These are phyloP conservation scores for Cromileptes altivelis DNA, from an alignment of 2,113 vertebrate genomes.

Conservation along the genomic window DNA sequence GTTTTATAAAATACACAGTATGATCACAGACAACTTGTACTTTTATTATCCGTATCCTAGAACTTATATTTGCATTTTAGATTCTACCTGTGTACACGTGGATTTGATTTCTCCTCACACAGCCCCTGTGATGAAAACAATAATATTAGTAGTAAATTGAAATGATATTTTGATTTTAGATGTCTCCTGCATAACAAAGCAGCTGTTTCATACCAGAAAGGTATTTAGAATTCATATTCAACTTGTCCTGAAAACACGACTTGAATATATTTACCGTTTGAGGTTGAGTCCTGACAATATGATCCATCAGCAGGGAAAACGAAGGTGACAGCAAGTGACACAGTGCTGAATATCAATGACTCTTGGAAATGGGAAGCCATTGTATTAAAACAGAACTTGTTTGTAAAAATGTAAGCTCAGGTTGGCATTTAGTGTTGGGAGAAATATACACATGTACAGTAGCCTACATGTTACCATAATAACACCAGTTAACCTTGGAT, in stretches of 20 bases:
- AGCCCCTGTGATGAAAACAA: not conserved
- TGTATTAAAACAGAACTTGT: not conserved
- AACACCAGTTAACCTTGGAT: not conserved
- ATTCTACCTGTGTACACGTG: not conserved
- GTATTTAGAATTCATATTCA: not conserved
- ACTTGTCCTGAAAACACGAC: not conserved
- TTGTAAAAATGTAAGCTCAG: not conserved
- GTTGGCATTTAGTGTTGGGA: not conserved
- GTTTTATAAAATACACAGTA: not conserved
- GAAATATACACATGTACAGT: too few relatives aligned
- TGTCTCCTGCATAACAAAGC: slow-evolving; percentile 3
- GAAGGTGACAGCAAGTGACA: not conserved
- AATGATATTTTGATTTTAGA: not conserved
- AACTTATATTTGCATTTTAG: not conserved
- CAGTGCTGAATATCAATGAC: not conserved
- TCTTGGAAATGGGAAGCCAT: not conserved
- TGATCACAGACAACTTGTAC: not conserved
- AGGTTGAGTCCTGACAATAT: not conserved
- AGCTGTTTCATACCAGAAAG: not conserved
- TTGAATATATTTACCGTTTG: not conserved
- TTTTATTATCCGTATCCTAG: not conserved
- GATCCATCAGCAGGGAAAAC: slow-evolving; percentile 14
- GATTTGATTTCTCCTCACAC: not conserved
- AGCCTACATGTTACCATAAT: too few relatives aligned
- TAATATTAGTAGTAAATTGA: not conserved